Conservation (phyloP, 2,113 vertebrate species). For the Neopipo cinnamomea region DNA sequence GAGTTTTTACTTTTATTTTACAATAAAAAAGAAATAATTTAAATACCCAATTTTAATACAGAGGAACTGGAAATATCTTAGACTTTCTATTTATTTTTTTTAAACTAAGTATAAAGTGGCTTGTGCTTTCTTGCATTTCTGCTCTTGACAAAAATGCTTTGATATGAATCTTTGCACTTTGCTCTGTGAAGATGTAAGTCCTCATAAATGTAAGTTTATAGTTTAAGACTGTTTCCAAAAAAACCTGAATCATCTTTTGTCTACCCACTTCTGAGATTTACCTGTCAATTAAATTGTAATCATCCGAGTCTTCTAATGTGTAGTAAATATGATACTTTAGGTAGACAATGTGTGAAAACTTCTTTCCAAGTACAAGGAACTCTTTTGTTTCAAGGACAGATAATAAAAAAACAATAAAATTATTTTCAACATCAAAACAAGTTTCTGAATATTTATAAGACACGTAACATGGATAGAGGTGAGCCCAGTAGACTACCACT, state of each 20-base stretch:
- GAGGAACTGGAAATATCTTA: background rate
- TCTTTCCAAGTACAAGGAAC: background rate
- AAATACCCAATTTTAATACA: background rate
- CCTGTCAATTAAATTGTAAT: background rate
- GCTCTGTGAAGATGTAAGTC: background rate
- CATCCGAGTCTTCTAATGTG: background rate
- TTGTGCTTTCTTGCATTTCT: background rate
- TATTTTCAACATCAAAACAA: constrained; percentile 15
- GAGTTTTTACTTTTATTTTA: background rate
- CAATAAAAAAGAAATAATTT: background rate
- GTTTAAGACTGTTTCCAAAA: background rate
- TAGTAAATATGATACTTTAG: background rate
- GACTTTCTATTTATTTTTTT: background rate
- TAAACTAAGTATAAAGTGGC: background rate
- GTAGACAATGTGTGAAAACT: background rate
- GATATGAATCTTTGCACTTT: background rate
- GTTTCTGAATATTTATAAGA: constrained; percentile 32
- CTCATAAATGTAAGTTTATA: background rate
- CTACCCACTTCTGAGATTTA: background rate
- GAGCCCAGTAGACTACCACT: background rate
- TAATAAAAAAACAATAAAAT: background rate
- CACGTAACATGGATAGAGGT: background rate
- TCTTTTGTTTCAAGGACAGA: background rate
- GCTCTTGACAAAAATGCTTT: background rate
- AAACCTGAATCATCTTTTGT: background rate